Evolutionary conservation across 2,113 vertebrate species (phyloP).

Genomic region (Fregata magnificens): DNA sequence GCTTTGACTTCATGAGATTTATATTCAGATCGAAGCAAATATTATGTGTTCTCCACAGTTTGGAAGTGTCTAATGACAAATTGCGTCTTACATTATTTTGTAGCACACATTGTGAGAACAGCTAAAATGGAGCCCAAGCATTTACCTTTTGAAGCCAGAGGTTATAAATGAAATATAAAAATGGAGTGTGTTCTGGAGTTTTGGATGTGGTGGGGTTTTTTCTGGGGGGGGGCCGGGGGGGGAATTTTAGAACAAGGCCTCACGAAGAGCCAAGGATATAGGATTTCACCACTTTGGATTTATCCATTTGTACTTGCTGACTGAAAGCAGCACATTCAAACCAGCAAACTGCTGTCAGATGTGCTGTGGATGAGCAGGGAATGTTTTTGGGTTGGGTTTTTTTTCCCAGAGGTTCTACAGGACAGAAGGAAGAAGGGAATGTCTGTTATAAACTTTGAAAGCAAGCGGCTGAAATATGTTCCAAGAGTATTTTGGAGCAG

Average conservation of each 20-base stretch:
- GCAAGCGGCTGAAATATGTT: conserved; percentile 26
- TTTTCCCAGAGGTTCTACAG: not conserved
- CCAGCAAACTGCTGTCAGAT: conserved; percentile 11
- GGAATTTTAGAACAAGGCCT: conserved; percentile 1
- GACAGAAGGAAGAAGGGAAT: conserved; percentile 22
- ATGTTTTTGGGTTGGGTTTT: not conserved
- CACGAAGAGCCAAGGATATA: not conserved
- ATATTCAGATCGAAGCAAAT: not conserved
- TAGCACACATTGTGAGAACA: not conserved
- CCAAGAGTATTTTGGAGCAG: conserved; percentile 53
- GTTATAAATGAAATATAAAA: not conserved
- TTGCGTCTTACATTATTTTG: not conserved
- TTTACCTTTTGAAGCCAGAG: not conserved
- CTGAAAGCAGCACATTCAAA: not conserved
- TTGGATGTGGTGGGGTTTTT: not conserved
- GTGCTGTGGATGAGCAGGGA: conserved; percentile 21
- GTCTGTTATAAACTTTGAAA: conserved; percentile 54
- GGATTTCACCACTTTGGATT: conserved; percentile 8
- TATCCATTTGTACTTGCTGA: conserved; percentile 17
- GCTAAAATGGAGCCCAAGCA: not conserved
- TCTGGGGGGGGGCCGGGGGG: not conserved
- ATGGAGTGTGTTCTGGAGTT: not conserved
- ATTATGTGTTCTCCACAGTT: not conserved
- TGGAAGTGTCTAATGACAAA: not conserved
- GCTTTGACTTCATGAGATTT: not conserved